Evolutionary conservation across 2,113 vertebrate genomes (phyloP), one percentile per base, ranked within the genome.

Genomic region (Hippocampus zosterae): DNA sequence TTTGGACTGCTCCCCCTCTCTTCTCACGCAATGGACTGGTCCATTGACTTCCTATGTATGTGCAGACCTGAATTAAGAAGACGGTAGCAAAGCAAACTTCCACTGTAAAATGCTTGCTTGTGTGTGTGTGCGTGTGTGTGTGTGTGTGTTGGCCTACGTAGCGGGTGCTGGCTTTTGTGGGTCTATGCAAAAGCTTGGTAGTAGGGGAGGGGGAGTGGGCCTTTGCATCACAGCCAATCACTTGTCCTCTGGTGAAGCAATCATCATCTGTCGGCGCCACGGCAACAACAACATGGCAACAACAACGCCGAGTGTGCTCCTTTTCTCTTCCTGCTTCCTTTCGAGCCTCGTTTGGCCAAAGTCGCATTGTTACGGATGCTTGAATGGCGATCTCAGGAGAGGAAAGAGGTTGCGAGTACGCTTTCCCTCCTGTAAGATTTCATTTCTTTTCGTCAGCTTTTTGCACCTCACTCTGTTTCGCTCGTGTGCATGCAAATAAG

Each of bases 401-500:
- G 67, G 64, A 70, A 76, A 44, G 63, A 33, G 72, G 52, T 65
- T 57, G 74, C 12, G 18, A 72, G 78, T 65, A 69, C 79, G 67
- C 66, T 76, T 84, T 84, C 73, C 80, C 71, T 63, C 67, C 81
- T 69, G 79, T 83, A 81, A 64, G 74, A 83, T 90, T 86, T 87
- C 82, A 86, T 85, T 89, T 85, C 72, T 87, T 88, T 89, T 89
- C 85, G 89, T 85, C 85, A 85, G 81, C 72, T 84, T 72, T 56
- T 73, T 88, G 82, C 79, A 10, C 80, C 72, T 83, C 87, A 86
- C 86, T 90, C 82, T 27, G 8, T 89, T 87, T 88, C 83, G 80
- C 88, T 90, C 89, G 89, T 91, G 87, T 90, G 82, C 90, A 91
- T 91, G 89, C 86, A 91, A 91, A 91, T 91, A 72, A 87, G 85